These are phyloP conservation scores for Bolborhynchus lineola DNA, from an alignment of 2,113 vertebrate genomes.

Conservation along the genomic window DNA sequence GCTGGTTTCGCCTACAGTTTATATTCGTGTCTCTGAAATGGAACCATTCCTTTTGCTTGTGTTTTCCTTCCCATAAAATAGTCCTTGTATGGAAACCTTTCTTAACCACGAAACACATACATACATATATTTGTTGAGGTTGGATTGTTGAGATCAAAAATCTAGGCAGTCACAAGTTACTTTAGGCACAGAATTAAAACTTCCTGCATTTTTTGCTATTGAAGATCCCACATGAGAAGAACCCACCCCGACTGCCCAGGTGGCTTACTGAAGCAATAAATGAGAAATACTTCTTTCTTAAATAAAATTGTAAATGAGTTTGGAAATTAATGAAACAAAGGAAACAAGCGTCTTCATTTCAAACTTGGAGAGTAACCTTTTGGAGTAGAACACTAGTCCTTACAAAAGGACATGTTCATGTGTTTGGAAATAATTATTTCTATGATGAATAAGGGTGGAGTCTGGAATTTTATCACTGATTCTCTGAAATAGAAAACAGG, in stretches of 20 bases:
- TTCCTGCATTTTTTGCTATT: not conserved
- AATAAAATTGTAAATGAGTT: not conserved
- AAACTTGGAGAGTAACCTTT: not conserved
- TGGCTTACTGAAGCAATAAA: not conserved
- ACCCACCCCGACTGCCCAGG: not conserved
- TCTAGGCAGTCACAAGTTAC: not conserved
- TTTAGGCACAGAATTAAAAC: not conserved
- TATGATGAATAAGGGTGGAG: not conserved
- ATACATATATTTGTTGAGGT: not conserved
- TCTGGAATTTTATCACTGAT: not conserved
- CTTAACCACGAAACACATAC: not conserved
- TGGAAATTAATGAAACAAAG: not conserved
- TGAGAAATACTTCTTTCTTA: not conserved
- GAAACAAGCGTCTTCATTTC: not conserved
- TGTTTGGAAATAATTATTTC: not conserved
- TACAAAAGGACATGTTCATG: not conserved
- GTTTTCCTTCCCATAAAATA: not conserved
- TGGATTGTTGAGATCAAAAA: not conserved
- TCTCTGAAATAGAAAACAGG: not conserved
- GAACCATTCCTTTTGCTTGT: not conserved
- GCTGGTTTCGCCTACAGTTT: not conserved
- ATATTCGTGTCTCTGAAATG: not conserved
- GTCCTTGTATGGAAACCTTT: not conserved
- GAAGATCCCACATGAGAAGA: not conserved
- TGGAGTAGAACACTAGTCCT: not conserved